A percentile compares a stretch with the other conserved stretches of the same genome.
Evolutionary conservation across 2,888 invertebrate genomes (phyloP).

Genomic region (Dyspetes luteomarginatus): DNA sequence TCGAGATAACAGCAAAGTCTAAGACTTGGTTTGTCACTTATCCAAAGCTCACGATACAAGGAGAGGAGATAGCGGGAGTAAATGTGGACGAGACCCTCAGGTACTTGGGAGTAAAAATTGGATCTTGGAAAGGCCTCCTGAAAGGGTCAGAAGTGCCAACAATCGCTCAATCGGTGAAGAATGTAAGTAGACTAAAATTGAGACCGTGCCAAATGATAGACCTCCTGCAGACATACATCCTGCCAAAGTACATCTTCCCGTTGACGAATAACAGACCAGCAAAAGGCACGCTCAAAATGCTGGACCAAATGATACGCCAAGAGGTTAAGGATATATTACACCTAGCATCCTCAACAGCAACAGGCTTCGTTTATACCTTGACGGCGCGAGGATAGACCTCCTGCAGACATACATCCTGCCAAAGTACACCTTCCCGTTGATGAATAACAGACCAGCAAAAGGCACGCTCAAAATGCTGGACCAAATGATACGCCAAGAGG

Average conservation of each 20-base stretch:
- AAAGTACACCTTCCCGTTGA: conserved; percentile 3
- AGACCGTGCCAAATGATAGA: conserved; percentile 46
- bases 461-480: conserved; percentile 22
- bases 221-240: conserved; percentile 12
- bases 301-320: conserved; percentile 31
- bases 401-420: conserved; percentile 31
- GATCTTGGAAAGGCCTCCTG: conserved; percentile 35
- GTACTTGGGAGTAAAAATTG: conserved; percentile 12
- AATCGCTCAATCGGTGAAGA: not conserved
- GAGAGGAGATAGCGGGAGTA: not conserved
- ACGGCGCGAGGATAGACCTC: conserved; percentile 7
- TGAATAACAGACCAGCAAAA: conserved; percentile 1
- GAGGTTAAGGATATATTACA: conserved; percentile 41
- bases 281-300: not conserved
- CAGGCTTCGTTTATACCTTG: conserved; percentile 31
- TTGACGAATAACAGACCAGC: conserved; percentile 14
- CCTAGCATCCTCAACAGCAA: conserved; percentile 22
- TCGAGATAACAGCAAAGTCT: not conserved
- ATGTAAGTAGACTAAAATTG: conserved; percentile 8
- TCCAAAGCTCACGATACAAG: not conserved
- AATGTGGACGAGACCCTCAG: not conserved
- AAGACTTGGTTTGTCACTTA: conserved; percentile 52
- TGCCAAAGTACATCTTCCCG: conserved; percentile 31
- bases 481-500: conserved; percentile 14
- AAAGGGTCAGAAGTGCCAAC: conserved; percentile 24